Base-by-base conservation (phyloP, 1,140 invertebrate genomes). In the Ptiloglossa arizonensis region DNA sequence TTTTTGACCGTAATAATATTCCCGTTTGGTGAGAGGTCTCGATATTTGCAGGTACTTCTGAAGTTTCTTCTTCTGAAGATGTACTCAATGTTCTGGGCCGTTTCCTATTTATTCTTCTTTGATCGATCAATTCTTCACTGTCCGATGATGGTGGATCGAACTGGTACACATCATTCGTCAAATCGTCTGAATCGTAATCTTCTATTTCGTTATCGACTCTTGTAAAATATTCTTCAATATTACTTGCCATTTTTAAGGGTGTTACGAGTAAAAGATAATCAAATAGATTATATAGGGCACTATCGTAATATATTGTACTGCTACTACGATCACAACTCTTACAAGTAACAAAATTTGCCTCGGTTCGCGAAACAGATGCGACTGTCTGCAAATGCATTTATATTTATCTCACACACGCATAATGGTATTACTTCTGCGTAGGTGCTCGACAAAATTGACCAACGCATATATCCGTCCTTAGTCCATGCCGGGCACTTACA, bases 181-280 rank as follows among this genome's bases (percentile, higher is more conserved):
- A n/a, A 62, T 72, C 57, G 24, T 24, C 29, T 11, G 57, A 66
- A 50, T 76, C 54, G 5, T 29, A 59, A 27, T 44, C 13, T 56
- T 64, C 46, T 46, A 57, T 64, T 32, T 73, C 60, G 46, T 60
- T 73, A 50, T 64, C 35, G 48, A 57, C 50, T 62, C 32, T 73
- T 44, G 60, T 73, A 52, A 64, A 19, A 73, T 41, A 54, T 73
- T 73, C 59, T 52, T 73, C 29, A 63, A 73, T 15, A 63, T 41
- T 60, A 52, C 50, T 52, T 73, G 59, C 1, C 46, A 73, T 38
- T 73, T 73, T 73, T 29, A 52, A 63, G 38, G 48, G 70, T 70
- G 46, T 70, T 1, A 59, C 13, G 1, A 70, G 27, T 5, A 46
- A 22, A 22, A 44, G 54, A 59, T 73, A 62, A 54, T 54, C 35